Conservation (phyloP, 2,888 invertebrate species). For the Lordiphosa fenestrarum region DNA sequence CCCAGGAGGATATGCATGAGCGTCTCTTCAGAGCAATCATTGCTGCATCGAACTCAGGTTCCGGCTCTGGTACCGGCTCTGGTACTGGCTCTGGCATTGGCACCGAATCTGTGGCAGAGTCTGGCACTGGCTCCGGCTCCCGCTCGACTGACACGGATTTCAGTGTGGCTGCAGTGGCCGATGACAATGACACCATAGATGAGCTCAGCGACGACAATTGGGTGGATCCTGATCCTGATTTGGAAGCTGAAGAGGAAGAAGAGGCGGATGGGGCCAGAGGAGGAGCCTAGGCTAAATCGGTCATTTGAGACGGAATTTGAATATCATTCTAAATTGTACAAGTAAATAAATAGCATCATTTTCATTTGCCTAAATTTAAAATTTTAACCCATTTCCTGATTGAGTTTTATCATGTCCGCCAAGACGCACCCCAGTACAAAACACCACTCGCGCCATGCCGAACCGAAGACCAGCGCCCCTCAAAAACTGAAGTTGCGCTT, state of each 20-base stretch:
- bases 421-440: constrained; percentile 13
- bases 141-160: constrained; percentile 59
- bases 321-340: neutral
- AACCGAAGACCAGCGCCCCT: constrained; percentile 17
- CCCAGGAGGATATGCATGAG: constrained; percentile 32
- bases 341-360: constrained; percentile 1
- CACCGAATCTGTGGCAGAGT: constrained; percentile 16
- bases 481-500: constrained; percentile 12
- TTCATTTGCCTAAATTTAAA: constrained; percentile 3
- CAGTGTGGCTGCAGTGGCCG: constrained; percentile 56
- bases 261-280: constrained; percentile 52
- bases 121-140: constrained; percentile 32
- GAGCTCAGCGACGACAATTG: constrained; percentile 62
- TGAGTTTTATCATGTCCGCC: neutral
- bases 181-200: constrained; percentile 57
- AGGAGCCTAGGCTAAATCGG: constrained; percentile 18
- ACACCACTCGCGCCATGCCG: too few relatives aligned
- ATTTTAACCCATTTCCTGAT: neutral
- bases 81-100: neutral
- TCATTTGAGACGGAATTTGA: neutral
- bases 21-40: constrained; percentile 21
- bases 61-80: neutral
- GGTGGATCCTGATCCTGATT: constrained; percentile 34
- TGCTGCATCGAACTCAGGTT: constrained; percentile 19
- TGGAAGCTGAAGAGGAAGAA: constrained; percentile 26